Percentiles rank a stretch among this genome's conserved stretches.
Evolutionary conservation across 2,113 vertebrate genomes (phyloP).

Genomic region (Malurus alboscapulatus): DNA sequence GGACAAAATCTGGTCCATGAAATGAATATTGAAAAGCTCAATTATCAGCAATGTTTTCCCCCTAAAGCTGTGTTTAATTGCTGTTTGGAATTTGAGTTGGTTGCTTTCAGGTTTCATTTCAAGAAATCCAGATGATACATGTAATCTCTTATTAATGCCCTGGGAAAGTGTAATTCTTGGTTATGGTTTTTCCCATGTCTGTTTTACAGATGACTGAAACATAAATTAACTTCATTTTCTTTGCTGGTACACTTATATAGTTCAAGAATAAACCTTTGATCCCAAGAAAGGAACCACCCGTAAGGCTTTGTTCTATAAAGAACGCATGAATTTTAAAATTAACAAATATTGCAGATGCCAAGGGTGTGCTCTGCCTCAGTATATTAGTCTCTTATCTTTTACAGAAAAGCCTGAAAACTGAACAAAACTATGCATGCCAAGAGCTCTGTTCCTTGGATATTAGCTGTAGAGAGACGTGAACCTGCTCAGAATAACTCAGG

Average conservation of each 20-base stretch:
- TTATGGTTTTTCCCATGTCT: background rate
- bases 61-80: background rate
- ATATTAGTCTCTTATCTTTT: background rate
- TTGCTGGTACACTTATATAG: background rate
- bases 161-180: background rate
- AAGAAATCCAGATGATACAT: background rate
- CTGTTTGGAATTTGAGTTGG: background rate
- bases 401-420: background rate
- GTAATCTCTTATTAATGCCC: background rate
- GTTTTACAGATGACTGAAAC: background rate
- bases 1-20: background rate
- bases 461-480: background rate
- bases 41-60: background rate
- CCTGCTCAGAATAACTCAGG: background rate
- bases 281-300: rapidly evolving
- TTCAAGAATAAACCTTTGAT: background rate
- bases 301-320: background rate
- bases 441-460: background rate
- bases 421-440: background rate
- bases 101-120: background rate
- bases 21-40: background rate
- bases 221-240: background rate
- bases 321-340: background rate
- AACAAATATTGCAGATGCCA: background rate
- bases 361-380: background rate